Evolutionary conservation across 2,888 invertebrate species (phyloP), one percentile per base, ranked within the genome.

Genomic region (Oscheius sp.): DNA sequence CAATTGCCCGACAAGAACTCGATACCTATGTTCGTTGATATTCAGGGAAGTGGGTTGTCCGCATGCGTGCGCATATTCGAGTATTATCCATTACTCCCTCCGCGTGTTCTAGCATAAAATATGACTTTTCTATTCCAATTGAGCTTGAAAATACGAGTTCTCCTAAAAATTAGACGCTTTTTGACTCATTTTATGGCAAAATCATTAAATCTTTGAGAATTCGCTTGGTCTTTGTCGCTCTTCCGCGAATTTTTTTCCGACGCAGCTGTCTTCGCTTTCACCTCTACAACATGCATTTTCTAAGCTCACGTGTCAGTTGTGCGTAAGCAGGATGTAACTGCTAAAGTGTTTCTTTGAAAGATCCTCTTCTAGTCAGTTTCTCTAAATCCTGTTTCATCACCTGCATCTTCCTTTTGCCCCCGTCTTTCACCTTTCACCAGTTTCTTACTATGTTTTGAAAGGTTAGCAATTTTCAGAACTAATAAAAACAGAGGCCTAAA

Each of bases 391-490:
- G 25, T 29, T 29, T 42, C 42, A 42, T 17, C 20, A 6, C 42
- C 42, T 42, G 6, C 37, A 42, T 17, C 42, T 17, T 15, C 42
- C 29, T n/a, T 52, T 27, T 52, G 10, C 52, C 52, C n/a, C 15
- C 25, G 25, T 23, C 20, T 27, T 29, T 52, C 27, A 52, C 27
- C 48, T 10, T 27, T 27, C 17, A 42, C n/a, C n/a, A n/a, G n/a
- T n/a, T 52, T 27, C 27, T 52, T 27, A 4, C 23, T 52, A 42
- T 42, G 15, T 25, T 25, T 23, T 55, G 33, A 15, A 33, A 55
- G 55, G 20, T 55, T 55, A 37, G 37, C 20, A 27, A n/a, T n/a
- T n/a, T n/a, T n/a, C 34, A 55, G 53, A 12, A 17, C n/a, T n/a
- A n/a, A n/a, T n/a, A 53, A 20, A 27, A 34, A 33, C 12, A 17